Percentiles rank a stretch among this genome's conserved stretches.
phyloP scores from a whole-genome alignment of 2,113 vertebrate genomes.

The Odobenus rosmarus region DNA sequence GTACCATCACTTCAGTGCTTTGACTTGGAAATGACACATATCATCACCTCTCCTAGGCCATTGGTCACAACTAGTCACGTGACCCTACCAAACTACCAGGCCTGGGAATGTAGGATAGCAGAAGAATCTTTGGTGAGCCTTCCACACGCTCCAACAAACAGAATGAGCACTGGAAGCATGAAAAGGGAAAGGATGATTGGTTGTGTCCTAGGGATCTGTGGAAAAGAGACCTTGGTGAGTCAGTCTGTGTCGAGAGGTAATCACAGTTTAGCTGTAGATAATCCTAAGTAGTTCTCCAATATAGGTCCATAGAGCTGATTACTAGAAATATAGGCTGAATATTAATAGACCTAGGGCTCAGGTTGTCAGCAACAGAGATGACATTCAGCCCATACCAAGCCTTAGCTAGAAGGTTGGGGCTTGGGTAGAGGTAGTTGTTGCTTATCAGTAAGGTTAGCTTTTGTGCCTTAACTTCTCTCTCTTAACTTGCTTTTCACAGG shows the following conservation, averaged over 20 bases:
- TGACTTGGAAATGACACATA: background rate
- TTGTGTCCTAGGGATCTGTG: background rate
- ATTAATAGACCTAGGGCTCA: background rate
- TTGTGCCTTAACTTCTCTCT: background rate
- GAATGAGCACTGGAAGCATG: background rate
- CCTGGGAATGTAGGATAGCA: background rate
- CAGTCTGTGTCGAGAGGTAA: background rate
- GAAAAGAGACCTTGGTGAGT: background rate
- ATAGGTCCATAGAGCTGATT: background rate
- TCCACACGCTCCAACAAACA: background rate
- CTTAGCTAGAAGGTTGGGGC: background rate
- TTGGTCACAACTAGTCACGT: background rate
- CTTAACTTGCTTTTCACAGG: background rate
- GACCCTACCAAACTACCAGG: background rate
- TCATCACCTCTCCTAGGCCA: background rate
- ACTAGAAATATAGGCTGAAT: background rate
- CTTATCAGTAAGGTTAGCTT: background rate
- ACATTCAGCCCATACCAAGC: background rate
- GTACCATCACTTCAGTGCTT: background rate
- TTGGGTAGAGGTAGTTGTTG: background rate
- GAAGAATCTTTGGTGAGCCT: background rate
- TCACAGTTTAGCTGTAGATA: background rate
- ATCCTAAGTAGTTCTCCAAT: background rate
- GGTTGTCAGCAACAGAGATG: background rate
- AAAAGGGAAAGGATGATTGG: background rate